Evolutionary conservation across 2,888 invertebrate genomes (phyloP).

Genomic region (Calephelis perditalis): DNA sequence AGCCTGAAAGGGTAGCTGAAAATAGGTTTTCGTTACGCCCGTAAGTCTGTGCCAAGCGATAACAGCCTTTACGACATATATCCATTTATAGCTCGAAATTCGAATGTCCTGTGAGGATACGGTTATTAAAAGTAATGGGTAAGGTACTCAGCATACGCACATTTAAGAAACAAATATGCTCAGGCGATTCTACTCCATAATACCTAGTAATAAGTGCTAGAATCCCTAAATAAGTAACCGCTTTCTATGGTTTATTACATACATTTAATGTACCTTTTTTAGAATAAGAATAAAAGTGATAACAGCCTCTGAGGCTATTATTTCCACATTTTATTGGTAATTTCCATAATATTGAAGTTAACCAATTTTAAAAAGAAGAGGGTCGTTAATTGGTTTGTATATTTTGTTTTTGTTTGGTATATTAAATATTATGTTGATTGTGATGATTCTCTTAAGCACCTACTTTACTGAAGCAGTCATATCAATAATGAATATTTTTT

Average conservation of each 20-base stretch:
- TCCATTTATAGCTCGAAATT: constrained; percentile 5
- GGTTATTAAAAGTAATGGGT: constrained; percentile 10
- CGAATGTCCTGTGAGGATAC: constrained; percentile 28
- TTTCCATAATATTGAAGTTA: background rate
- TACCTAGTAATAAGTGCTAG: background rate
- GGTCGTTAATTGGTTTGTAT: no score
- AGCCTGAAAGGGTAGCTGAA: constrained; percentile 11
- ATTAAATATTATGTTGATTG: no score
- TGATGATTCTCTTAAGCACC: no score
- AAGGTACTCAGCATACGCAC: constrained; percentile 13
- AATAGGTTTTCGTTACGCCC: constrained; percentile 9
- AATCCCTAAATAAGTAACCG: background rate
- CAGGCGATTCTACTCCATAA: background rate
- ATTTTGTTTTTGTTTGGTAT: no score
- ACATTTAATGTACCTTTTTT: constrained; percentile 1
- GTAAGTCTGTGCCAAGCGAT: constrained; percentile 25
- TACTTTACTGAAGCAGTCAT: no score
- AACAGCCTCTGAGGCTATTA: constrained; percentile 5
- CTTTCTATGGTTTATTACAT: constrained; percentile 1
- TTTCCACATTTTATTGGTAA: background rate
- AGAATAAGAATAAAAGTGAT: constrained; percentile 7
- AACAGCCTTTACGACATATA: constrained; percentile 28
- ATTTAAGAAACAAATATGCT: constrained; percentile 4
- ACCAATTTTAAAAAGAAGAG: no score
- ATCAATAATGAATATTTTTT: no score